Evolutionary conservation across 2,888 invertebrate species (phyloP), one percentile per base, ranked within the genome.

Genomic region (Lumbricus terrestris): DNA sequence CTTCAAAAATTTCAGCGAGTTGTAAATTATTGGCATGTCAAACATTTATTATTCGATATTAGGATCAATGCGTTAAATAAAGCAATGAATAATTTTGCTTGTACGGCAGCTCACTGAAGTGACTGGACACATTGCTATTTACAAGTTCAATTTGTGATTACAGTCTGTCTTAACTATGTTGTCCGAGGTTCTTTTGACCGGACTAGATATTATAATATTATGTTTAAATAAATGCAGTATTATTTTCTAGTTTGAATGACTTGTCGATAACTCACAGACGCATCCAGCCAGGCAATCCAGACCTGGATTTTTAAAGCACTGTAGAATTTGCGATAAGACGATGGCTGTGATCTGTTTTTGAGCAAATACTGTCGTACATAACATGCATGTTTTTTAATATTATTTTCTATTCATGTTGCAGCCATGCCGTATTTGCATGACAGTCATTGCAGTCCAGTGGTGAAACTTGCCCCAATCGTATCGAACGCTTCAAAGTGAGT

Each of bases 401-500:
- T 3, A n/a, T 69, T 29, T 83, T 83, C 20, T 35, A 16, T 6
- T 16, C 15, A 33, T 83, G 83, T 85, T 85, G 85, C 23, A 85
- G 85, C 85, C 15, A 85, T 85, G 85, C 85, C 85, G 16, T 85
- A 85, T 37, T 4, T 85, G 85, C 85, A 85, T 85, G 85, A 85
- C 85, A 85, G 85, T 23, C 85, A 85, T 85, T 35, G 85, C 85
- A 85, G 85, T 85, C 85, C 85, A 85, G 85, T 85, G 37, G 35
- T 85, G 0, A 34, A 35, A 37, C 18, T 85, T 11, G 34, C 85
- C 23, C 85, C 85, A 37, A 34, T 85, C 35, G 85, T 85, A 23
- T 85, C 85, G n/a, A 34, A 37, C 35, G 34, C 85, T 85, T 34
- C 85, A 34, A 85, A 85, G 85, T 85, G 16, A 85, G 85, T 34